A percentile compares a stretch with the other conserved stretches of the same genome.
These are phyloP conservation scores for Synergus gifuensis DNA, from an alignment of 2,888 invertebrate species.

Conservation along the genomic window DNA sequence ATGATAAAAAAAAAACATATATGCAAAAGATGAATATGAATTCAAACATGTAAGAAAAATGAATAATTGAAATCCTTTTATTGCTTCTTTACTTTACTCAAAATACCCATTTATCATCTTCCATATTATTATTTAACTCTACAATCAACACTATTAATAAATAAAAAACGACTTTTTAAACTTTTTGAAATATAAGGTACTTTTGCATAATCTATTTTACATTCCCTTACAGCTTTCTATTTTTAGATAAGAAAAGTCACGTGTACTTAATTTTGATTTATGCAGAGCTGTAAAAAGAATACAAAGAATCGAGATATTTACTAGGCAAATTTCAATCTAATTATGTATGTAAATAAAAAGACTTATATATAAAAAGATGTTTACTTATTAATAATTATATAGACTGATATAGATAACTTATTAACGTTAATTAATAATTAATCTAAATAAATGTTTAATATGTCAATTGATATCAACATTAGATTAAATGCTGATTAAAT, in stretches of 20 bases:
- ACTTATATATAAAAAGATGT: not conserved
- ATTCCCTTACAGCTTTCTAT: not conserved
- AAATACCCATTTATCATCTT: not conserved
- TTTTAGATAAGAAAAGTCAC: not conserved
- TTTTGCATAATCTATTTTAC: not conserved
- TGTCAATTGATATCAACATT: constrained; percentile 14
- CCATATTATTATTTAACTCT: not conserved
- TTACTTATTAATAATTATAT: not conserved
- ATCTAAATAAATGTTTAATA: not conserved
- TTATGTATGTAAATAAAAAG: not conserved
- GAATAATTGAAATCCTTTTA: not conserved
- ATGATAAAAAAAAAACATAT: not conserved
- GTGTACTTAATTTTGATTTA: not conserved
- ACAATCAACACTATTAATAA: not conserved
- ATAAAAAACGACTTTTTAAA: not conserved
- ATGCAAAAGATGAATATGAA: not conserved
- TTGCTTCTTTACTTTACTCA: not conserved
- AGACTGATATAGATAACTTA: not conserved
- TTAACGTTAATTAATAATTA: not conserved
- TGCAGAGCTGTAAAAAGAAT: not conserved
- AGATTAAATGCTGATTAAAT: constrained; percentile 6
- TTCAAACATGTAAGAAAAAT: not conserved
- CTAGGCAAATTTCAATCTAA: not conserved
- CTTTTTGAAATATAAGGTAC: not conserved
- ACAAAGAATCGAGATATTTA: not conserved